These are phyloP conservation scores for Aradophagus sp. DNA, from an alignment of 1,140 invertebrate genomes.

Conservation along the genomic window DNA sequence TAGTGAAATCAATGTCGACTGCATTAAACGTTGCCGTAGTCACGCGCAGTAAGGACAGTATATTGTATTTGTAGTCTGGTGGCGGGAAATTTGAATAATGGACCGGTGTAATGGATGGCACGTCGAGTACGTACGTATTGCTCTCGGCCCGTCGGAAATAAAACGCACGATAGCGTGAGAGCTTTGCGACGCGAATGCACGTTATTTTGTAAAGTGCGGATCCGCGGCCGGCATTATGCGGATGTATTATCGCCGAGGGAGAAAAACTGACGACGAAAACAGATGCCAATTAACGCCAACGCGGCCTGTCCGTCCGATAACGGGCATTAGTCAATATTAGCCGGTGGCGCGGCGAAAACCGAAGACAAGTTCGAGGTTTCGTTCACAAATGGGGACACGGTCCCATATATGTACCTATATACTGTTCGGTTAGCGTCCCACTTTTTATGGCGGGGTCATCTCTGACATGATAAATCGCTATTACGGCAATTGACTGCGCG, in stretches of 20 bases:
- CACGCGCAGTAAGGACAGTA: slow-evolving; percentile 50
- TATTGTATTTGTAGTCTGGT: slow-evolving; percentile 64
- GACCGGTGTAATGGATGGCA: slow-evolving; percentile 63
- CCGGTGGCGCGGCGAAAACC: slow-evolving; percentile 28
- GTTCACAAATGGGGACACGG: no score
- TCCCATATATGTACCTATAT: no score
- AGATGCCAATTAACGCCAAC: slow-evolving; percentile 46
- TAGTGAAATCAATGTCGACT: slow-evolving; percentile 47
- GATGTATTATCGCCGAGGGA: slow-evolving; percentile 47
- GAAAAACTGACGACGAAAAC: slow-evolving; percentile 46
- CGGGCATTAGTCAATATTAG: slow-evolving; percentile 35
- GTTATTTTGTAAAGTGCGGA: slow-evolving; percentile 55
- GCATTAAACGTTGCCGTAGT: slow-evolving; percentile 53
- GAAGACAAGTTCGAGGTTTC: slow-evolving; percentile 15
- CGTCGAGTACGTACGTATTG: slow-evolving; percentile 62
- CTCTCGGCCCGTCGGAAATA: slow-evolving; percentile 55
- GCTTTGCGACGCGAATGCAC: slow-evolving; percentile 50
- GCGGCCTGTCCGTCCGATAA: slow-evolving; percentile 11
- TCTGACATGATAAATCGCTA: no score
- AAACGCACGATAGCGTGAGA: slow-evolving; percentile 56
- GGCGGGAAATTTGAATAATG: slow-evolving; percentile 66
- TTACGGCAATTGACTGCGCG: no score
- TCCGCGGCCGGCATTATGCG: slow-evolving; percentile 52
- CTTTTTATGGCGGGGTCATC: no score
- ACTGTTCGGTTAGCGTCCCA: slow-evolving; percentile 1